phyloP scores from a whole-genome alignment of 1,140 invertebrate genomes.

The Portunus trituberculatus region DNA sequence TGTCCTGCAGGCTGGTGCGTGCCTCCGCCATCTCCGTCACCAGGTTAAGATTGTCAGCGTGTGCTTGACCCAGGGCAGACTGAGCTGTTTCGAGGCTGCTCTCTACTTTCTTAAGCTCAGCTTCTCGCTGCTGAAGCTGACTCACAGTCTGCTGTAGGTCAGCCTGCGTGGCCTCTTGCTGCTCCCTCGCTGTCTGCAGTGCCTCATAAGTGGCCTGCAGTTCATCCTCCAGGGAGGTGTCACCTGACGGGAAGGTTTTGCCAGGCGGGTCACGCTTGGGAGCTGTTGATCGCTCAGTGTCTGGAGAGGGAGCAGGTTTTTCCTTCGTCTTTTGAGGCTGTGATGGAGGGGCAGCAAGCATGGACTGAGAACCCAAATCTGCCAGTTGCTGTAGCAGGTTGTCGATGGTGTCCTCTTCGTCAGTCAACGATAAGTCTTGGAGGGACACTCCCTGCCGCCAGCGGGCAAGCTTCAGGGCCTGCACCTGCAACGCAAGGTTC shows the following conservation, averaged over 20 bases:
- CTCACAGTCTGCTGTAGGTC: constrained; percentile 56
- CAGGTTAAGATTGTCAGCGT: constrained; percentile 56
- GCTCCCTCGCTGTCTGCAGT: constrained; percentile 42
- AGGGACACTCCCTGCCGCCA: not conserved
- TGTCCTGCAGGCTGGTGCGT: constrained; percentile 31
- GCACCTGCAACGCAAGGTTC: constrained; percentile 58
- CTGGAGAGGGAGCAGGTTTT: not conserved
- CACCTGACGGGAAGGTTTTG: constrained; percentile 41
- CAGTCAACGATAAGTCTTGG: constrained; percentile 46
- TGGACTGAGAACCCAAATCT: constrained; percentile 1
- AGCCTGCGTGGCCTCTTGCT: constrained; percentile 61
- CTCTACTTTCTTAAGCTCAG: constrained; percentile 30
- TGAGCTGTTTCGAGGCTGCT: constrained; percentile 48
- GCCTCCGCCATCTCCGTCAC: constrained; percentile 66
- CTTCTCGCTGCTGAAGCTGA: constrained; percentile 51
- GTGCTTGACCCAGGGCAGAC: constrained; percentile 51
- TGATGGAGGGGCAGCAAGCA: not conserved
- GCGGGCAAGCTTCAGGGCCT: not conserved
- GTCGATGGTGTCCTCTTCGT: constrained; percentile 68
- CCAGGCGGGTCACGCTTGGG: not conserved
- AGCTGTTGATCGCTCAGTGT: not conserved
- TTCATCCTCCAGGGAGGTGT: constrained; percentile 49
- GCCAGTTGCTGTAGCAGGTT: constrained; percentile 56
- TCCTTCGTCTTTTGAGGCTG: not conserved
- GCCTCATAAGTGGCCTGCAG: constrained; percentile 65